Base-by-base conservation (phyloP, 2,797 vertebrate species). In the Melanotaenia parkinsoni region DNA sequence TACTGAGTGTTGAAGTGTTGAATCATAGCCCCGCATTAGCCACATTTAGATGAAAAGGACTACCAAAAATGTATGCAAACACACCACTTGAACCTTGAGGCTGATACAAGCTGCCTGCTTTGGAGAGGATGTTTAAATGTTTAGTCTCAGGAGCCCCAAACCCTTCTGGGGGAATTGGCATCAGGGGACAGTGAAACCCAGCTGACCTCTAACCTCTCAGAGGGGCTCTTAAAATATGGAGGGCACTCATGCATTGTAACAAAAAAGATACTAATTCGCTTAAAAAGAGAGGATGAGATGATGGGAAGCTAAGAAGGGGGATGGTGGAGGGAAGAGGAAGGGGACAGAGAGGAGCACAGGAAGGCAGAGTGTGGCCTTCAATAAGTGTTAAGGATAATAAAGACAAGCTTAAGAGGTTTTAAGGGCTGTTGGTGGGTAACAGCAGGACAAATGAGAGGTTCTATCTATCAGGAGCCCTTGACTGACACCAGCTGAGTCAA, bases 401-500 rank as follows among this genome's bases (percentile, higher is more conserved):
- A 89, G 85, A 76, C 3, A 61, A 65, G 47, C 77, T 91, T 91
- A 88, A 85, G 69, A 88, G 83, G 87, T 53, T 91, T 91, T 80
- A 79, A 84, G 66, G 76, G 74, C 80, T 88, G 90, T 85, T 81
- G 84, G 86, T 87, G 82, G 84, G 76, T 86, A 92, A 89, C 91
- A 91, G 85, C 86, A 85, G 86, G 89, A 92, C 91, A 92, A 93
- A 91, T 92, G 83, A 92, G 83, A 77, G 76, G 67, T 77, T 64
- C 79, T 81, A 45, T 82, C 86, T 68, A 82, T 86, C 80, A 85
- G 80, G 85, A 88, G 78, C 86, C 83, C 83, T 87, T 68, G 72
- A 89, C 80, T 85, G 82, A 88, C 75, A 65, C 74, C 92, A 94
- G 92, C 93, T 93, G 91, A 91, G 88, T 92, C 89, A 93, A 93